Base-by-base conservation (phyloP, 2,113 vertebrate genomes). In the Pluvianellus socialis region DNA sequence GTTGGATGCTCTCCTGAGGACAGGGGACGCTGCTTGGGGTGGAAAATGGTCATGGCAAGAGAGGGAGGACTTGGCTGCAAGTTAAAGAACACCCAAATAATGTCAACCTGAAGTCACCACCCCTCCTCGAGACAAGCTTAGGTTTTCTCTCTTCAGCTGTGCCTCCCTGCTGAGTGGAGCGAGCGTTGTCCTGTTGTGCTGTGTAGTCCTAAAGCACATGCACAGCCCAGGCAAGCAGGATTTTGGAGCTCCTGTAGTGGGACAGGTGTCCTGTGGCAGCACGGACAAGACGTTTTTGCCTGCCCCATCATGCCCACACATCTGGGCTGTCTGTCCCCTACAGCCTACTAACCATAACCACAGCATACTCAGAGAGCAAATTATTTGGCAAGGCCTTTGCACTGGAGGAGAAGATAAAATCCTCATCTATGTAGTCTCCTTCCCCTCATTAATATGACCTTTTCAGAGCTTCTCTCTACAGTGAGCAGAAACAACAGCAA, bases 171-270 rank as follows among this genome's bases (percentile, higher is more conserved):
- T 24, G 27, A 38, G 27, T 4, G 11, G 55, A 32, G 19, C 1
- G 1, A 63, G 61, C 0, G 0, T 56, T 59, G 40, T 16, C 22
- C 22, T 5, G 2, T 42, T 59, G 24, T 24, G 33, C 73, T 42
- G 27, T 4, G 0, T 44, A 27, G 42, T 47, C 63, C 45, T 65
- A 26, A 58, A 75, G 30, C 19, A 49, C 21, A n/a, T 2, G 11
- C 28, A 33, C 6, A 58, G 49, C 62, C 42, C 22, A 45, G 53
- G 22, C 33, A 42, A 59, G 53, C 16, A 44, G 45, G 75, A 42
- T 63, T 68, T 42, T 63, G 61, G 61, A 73, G 23, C 28, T 73
- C 5, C 50, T 47, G 24, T 33, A 28, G 19, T 24, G 7, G 33
- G 42, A 17, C n/a, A 70, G 12, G 18, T 50, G 33, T 49, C 45